Percentiles rank a stretch among this genome's conserved stretches.
Evolutionary conservation across 2,888 invertebrate species (phyloP).

Genomic region (Heteromurus nitidus): DNA sequence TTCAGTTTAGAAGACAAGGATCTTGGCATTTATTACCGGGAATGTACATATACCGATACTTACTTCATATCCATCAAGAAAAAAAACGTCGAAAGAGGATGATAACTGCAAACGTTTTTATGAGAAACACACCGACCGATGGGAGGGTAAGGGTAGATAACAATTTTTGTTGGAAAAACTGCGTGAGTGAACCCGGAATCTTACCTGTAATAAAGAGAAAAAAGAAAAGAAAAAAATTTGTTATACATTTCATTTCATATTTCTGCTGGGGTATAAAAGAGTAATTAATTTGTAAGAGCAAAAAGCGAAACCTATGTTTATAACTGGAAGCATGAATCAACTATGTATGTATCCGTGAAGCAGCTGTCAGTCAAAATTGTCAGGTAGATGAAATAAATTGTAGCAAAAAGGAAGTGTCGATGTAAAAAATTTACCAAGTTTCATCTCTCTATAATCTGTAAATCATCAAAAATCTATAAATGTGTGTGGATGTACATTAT

Average conservation of each 20-base stretch:
- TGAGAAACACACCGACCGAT: too few relatives aligned
- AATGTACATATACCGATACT: too few relatives aligned
- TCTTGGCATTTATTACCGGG: conserved; percentile 10
- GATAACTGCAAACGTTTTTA: too few relatives aligned
- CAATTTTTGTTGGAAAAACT: too few relatives aligned
- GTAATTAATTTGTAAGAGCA: conserved; percentile 52
- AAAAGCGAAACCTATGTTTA: conserved; percentile 23
- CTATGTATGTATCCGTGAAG: conserved; percentile 43
- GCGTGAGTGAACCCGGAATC: conserved; percentile 35
- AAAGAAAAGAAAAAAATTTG: conserved; percentile 27
- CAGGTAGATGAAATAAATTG: conserved; percentile 53
- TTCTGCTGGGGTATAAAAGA: too few relatives aligned
- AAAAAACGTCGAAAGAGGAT: too few relatives aligned
- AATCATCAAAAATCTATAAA: too few relatives aligned
- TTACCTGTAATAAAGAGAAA: conserved; percentile 47
- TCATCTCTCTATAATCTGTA: conserved; percentile 3
- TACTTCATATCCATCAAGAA: too few relatives aligned
- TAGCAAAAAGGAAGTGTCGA: conserved; percentile 55
- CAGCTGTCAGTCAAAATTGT: conserved; percentile 59
- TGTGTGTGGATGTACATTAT: too few relatives aligned
- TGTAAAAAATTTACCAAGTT: conserved; percentile 52
- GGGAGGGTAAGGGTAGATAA: too few relatives aligned
- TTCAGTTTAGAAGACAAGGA: conserved; percentile 17
- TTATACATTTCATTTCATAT: too few relatives aligned
- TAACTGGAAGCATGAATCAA: conserved; percentile 37